Conservation (phyloP, 1,140 invertebrate species). For the Diorhabda carinulata region DNA sequence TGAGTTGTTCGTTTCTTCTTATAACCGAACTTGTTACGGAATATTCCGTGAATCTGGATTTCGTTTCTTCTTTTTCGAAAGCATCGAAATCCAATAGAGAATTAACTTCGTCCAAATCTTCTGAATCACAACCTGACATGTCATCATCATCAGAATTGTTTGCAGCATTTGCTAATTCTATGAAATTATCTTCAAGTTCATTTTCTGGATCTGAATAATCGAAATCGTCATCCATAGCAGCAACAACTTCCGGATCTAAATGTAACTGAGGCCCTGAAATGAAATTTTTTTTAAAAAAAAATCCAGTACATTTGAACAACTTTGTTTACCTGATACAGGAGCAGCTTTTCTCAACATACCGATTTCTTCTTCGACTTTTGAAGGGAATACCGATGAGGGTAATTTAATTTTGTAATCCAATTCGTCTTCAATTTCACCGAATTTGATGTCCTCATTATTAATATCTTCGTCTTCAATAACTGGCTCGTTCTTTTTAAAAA, state of each 20-base stretch:
- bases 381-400: constrained; percentile 89
- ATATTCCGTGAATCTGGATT: constrained; percentile 88
- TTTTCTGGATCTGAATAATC: constrained; percentile 80
- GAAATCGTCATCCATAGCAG: constrained; percentile 90
- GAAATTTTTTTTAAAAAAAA: not conserved
- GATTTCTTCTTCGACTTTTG: constrained; percentile 80
- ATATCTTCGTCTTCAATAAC: constrained; percentile 88
- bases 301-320: not conserved
- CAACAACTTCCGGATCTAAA: constrained; percentile 90
- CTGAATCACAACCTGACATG: constrained; percentile 44
- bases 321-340: constrained; percentile 59
- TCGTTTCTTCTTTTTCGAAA: constrained; percentile 72
- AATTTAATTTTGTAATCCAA: constrained; percentile 58
- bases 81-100: constrained; percentile 53
- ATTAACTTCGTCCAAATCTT: constrained; percentile 51
- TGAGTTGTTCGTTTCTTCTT: constrained; percentile 76
- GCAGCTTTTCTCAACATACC: constrained; percentile 87
- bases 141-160: constrained; percentile 45
- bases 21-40: constrained; percentile 93
- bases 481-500: constrained; percentile 21
- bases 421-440: constrained; percentile 38
- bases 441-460: constrained; percentile 72
- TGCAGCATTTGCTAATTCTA: constrained; percentile 70
- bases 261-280: constrained; percentile 69
- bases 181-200: constrained; percentile 87